Percentiles rank a stretch among this genome's conserved stretches.
phyloP scores from a whole-genome alignment of 2,113 vertebrate genomes.

The Girardinichthys multiradiatus region DNA sequence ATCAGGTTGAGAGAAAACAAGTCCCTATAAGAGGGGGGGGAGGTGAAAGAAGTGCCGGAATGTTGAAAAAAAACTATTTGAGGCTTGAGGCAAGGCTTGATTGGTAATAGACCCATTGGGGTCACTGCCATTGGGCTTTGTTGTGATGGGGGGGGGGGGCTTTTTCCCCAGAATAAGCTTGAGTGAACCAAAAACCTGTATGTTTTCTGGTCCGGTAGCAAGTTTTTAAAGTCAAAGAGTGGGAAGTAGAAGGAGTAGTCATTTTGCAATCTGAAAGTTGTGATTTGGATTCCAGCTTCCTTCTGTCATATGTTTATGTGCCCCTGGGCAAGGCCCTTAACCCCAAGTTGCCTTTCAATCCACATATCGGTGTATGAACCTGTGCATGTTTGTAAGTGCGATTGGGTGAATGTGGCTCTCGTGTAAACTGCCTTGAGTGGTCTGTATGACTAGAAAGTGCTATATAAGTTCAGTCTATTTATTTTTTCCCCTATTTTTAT shows the following conservation, averaged over 20 bases:
- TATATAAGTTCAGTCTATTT: too few species aligned
- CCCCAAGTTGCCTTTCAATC: not conserved
- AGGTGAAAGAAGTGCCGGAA: conserved; percentile 53
- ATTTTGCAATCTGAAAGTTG: too few species aligned
- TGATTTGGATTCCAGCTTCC: too few species aligned
- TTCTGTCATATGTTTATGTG: too few species aligned
- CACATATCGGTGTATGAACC: too few species aligned
- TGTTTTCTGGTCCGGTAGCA: conserved; percentile 13
- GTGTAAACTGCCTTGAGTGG: too few species aligned
- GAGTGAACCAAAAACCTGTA: not conserved
- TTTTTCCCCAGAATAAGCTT: conserved; percentile 2
- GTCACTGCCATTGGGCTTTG: too few species aligned
- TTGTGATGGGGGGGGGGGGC: conserved; percentile 25
- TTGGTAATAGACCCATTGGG: conserved; percentile 67
- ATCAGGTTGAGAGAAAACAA: conserved; percentile 69
- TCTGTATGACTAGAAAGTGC: too few species aligned
- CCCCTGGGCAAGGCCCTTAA: not conserved
- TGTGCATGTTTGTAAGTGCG: too few species aligned
- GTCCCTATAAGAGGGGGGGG: conserved; percentile 74
- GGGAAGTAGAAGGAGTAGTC: too few species aligned
- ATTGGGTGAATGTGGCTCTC: too few species aligned
- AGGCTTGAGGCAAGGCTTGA: conserved; percentile 57
- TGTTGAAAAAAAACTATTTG: conserved; percentile 72
- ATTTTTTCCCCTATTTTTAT: not conserved
- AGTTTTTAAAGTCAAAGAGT: too few species aligned